A percentile compares a stretch with the other conserved stretches of the same genome.
phyloP scores from a whole-genome alignment of 2,888 invertebrate species.

The Lasioglossum calceatum region DNA sequence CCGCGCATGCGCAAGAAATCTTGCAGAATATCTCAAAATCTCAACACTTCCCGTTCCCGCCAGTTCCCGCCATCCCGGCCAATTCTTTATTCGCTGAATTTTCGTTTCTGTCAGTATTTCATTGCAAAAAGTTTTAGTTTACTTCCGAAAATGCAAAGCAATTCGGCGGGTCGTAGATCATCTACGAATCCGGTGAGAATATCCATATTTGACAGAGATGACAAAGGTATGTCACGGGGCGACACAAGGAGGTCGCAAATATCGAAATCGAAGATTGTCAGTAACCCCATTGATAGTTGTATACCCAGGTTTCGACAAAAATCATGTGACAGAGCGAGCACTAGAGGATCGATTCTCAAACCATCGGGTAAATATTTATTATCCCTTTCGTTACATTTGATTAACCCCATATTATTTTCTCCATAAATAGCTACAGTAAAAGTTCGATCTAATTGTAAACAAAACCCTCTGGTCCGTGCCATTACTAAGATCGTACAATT shows the following conservation, averaged over 20 bases:
- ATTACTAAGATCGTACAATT: too few relatives aligned
- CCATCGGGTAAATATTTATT: conserved; percentile 63
- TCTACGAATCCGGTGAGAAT: conserved; percentile 76
- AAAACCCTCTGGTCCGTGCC: too few relatives aligned
- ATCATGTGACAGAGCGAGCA: conserved; percentile 72
- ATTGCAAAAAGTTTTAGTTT: too few relatives aligned
- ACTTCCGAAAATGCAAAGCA: conserved; percentile 37
- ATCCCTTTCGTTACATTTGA: not conserved
- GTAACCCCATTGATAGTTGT: conserved; percentile 61
- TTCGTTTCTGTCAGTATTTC: too few relatives aligned
- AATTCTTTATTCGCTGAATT: too few relatives aligned
- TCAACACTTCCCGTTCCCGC: too few relatives aligned
- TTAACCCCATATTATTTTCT: not conserved
- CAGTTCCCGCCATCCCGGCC: too few relatives aligned
- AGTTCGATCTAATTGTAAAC: too few relatives aligned
- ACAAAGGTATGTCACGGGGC: conserved; percentile 62
- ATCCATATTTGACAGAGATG: conserved; percentile 71
- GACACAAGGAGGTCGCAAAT: conserved; percentile 68
- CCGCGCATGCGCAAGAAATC: too few relatives aligned
- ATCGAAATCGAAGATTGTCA: conserved; percentile 61
- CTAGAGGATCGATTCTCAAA: conserved; percentile 70
- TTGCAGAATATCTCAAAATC: too few relatives aligned
- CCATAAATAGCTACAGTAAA: not conserved
- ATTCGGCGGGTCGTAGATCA: conserved; percentile 7
- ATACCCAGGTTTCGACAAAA: conserved; percentile 77